Conservation (phyloP, 2,113 vertebrate genomes). For the Pan paniscus region DNA sequence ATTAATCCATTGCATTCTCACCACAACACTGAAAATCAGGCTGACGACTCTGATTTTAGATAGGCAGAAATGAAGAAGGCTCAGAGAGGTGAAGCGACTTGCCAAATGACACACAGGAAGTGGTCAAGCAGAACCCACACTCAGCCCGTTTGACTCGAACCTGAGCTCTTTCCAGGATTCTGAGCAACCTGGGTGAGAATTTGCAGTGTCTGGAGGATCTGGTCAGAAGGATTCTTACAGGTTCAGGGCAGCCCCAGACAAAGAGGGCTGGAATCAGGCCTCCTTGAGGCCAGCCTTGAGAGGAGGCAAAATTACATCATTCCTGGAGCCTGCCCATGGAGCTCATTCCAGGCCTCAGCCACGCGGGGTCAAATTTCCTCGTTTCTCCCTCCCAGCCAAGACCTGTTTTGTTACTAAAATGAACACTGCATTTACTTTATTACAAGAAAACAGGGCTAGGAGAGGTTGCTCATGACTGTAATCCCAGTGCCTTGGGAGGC, state of each 20-base stretch:
- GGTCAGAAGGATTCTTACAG: not conserved
- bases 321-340: not conserved
- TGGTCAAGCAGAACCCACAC: not conserved
- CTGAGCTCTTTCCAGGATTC: not conserved
- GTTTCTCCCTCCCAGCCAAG: not conserved
- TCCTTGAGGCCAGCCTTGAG: not conserved
- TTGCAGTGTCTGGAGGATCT: not conserved
- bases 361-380: not conserved
- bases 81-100: not conserved
- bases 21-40: not conserved
- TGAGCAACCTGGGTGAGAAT: not conserved
- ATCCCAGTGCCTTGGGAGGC: too few relatives aligned
- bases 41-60: not conserved
- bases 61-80: not conserved
- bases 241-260: not conserved
- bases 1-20: not conserved
- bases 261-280: not conserved
- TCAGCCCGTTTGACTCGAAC: not conserved
- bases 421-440: not conserved
- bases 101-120: not conserved
- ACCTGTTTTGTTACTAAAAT: not conserved
- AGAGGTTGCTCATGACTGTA: too few relatives aligned
- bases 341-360: not conserved
- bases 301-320: not conserved
- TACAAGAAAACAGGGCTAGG: not conserved